Percentiles rank a stretch among this genome's conserved stretches.
phyloP scores from a whole-genome alignment of 2,888 invertebrate genomes.

The Melikaiella ostensackeni region DNA sequence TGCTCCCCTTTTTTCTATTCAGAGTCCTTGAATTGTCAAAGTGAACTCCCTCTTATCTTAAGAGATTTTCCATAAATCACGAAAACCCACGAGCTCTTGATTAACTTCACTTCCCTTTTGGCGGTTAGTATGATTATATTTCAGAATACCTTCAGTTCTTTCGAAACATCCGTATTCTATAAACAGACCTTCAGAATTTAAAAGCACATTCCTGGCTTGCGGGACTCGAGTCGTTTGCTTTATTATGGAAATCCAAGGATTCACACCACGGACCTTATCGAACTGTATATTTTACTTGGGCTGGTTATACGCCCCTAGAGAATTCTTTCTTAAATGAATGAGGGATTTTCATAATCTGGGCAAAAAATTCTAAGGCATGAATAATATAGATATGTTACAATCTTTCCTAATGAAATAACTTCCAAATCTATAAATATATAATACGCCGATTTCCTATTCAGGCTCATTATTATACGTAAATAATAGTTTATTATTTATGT shows the following conservation, averaged over 20 bases:
- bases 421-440: no score
- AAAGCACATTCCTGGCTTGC: neutral
- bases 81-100: neutral
- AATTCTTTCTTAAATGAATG: neutral
- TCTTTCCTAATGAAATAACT: no score
- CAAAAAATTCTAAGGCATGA: no score
- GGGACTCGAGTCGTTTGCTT: neutral
- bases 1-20: neutral
- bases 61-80: conserved; percentile 10
- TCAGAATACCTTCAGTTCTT: conserved; percentile 7
- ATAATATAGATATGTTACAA: no score
- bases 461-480: no score
- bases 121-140: neutral
- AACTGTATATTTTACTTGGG: neutral
- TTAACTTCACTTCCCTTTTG: conserved; percentile 17
- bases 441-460: no score
- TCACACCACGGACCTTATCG: neutral
- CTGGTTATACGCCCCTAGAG: neutral
- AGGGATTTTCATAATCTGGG: no score
- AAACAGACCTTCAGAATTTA: conserved; percentile 17
- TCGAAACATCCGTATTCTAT: conserved; percentile 18
- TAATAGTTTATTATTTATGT: neutral
- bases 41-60: conserved; percentile 11
- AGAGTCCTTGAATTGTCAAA: neutral
- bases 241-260: conserved; percentile 18